Conservation (phyloP, 2,113 vertebrate genomes). For the Ursus arctos region DNA sequence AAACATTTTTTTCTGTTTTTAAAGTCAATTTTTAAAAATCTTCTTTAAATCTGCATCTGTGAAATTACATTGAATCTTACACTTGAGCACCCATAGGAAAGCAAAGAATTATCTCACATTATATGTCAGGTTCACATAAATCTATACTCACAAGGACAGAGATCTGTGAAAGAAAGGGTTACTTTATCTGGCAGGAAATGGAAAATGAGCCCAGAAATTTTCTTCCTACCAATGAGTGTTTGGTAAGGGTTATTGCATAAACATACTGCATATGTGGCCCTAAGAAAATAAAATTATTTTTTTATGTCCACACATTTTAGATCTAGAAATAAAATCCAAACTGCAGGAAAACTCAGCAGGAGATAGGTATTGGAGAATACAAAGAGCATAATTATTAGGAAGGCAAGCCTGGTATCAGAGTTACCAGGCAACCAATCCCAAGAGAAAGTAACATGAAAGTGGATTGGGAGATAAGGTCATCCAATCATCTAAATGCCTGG, state of each 20-base stretch:
- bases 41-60: slow-evolving; percentile 37
- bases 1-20: background rate
- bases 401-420: slow-evolving; percentile 64
- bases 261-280: background rate
- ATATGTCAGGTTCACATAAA: background rate
- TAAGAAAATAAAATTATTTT: slow-evolving; percentile 47
- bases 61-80: background rate
- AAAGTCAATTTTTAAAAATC: slow-evolving; percentile 9
- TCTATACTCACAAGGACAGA: background rate
- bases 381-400: slow-evolving; percentile 66
- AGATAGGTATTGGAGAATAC: slow-evolving; percentile 22
- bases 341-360: slow-evolving; percentile 7
- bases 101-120: background rate
- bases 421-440: slow-evolving; percentile 81
- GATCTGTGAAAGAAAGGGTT: background rate
- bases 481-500: slow-evolving; percentile 62
- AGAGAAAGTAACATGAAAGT: slow-evolving; percentile 71
- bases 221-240: slow-evolving; percentile 42
- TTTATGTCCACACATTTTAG: background rate
- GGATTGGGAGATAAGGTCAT: background rate
- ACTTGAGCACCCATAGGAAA: background rate
- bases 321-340: slow-evolving; percentile 51
- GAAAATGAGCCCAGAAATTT: slow-evolving; percentile 22
- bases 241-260: background rate
- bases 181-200: slow-evolving; percentile 18